Conservation (phyloP, 2,888 invertebrate genomes). For the Schizaphis graminum region DNA sequence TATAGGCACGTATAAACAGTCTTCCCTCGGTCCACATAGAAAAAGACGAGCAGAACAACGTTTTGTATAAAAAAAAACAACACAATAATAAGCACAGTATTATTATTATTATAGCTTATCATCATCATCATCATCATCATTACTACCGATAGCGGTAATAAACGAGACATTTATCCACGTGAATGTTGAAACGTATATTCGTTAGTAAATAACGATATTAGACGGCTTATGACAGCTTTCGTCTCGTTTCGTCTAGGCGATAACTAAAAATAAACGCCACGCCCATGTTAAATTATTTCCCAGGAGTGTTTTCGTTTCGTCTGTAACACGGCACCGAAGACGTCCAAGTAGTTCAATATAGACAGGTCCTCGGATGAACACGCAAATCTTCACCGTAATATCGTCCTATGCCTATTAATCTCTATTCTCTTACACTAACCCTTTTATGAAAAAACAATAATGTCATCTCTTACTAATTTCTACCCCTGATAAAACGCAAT, state of each 20-base stretch:
- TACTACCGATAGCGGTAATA: neutral
- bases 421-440: neutral
- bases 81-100: neutral
- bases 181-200: neutral
- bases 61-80: neutral
- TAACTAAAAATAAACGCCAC: conserved; percentile 15
- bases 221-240: conserved; percentile 24
- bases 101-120: neutral
- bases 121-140: neutral
- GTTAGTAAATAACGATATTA: conserved; percentile 6
- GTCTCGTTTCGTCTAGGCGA: neutral
- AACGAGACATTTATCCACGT: neutral
- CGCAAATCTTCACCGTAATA: neutral
- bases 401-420: neutral
- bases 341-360: neutral
- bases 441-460: neutral
- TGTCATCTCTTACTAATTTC: no score
- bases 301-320: conserved; percentile 1
- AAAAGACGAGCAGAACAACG: neutral
- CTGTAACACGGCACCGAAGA: neutral
- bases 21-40: neutral
- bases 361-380: neutral
- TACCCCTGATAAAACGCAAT: neutral
- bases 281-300: neutral
- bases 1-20: neutral